These are phyloP conservation scores for Protonibea diacanthus DNA, from an alignment of 2,797 vertebrate species.

Conservation along the genomic window DNA sequence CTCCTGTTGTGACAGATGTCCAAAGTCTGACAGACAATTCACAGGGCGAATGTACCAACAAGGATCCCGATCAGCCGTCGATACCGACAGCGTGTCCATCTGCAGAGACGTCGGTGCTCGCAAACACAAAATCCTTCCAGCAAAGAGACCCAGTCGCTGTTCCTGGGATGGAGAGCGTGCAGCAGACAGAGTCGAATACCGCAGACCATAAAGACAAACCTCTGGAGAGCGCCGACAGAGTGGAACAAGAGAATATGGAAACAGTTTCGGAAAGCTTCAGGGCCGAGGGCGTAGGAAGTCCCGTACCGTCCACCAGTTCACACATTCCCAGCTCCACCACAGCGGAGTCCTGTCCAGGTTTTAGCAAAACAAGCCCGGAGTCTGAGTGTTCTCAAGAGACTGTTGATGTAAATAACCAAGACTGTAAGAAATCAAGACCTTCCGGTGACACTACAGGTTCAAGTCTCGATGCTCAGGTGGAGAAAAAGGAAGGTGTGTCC, in stretches of 20 bases:
- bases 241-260: conserved; percentile 63
- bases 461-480: conserved; percentile 55
- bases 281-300: conserved; percentile 64
- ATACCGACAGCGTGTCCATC: conserved; percentile 43
- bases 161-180: conserved; percentile 51
- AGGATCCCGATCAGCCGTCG: conserved; percentile 62
- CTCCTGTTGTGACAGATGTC: conserved; percentile 48
- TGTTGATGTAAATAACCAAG: conserved; percentile 53
- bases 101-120: conserved; percentile 51
- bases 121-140: conserved; percentile 52
- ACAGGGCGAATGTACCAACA: conserved; percentile 65
- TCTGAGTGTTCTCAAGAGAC: conserved; percentile 66
- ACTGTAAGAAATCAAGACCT: conserved; percentile 64
- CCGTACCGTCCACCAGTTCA: conserved; percentile 63
- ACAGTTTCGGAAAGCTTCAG: conserved; percentile 27
- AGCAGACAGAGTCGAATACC: conserved; percentile 41
- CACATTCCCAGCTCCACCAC: conserved; percentile 58
- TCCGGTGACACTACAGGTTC: conserved; percentile 48
- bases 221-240: conserved; percentile 45
- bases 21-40: conserved; percentile 59
- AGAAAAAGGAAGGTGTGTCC: conserved; percentile 55
- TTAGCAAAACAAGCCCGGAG: conserved; percentile 51
- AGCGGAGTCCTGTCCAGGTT: conserved; percentile 62
- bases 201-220: conserved; percentile 75
- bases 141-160: conserved; percentile 57